Evolutionary conservation across 2,797 vertebrate genomes (phyloP).

Genomic region (Peromyscus melanophrys): DNA sequence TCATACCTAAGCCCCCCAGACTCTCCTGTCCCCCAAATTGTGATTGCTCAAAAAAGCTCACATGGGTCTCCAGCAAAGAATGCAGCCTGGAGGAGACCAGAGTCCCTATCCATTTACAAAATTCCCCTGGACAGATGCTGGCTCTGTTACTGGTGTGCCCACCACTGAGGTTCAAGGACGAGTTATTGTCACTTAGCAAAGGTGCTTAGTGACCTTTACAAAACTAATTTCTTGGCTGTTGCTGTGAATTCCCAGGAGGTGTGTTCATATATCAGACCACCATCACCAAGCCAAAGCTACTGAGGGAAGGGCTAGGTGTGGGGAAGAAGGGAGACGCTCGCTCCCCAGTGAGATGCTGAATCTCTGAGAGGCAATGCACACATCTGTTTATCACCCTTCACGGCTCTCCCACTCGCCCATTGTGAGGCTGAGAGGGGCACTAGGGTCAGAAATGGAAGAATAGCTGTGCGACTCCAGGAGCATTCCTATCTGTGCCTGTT

Average conservation of each 20-base stretch:
- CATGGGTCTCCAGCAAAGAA: neutral
- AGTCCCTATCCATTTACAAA: rapidly evolving
- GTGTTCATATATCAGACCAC: neutral
- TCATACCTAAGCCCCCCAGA: neutral
- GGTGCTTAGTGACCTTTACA: constrained; percentile 25
- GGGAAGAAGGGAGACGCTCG: rapidly evolving
- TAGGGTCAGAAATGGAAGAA: neutral
- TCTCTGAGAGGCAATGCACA: neutral
- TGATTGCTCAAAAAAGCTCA: neutral
- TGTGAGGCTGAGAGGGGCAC: neutral
- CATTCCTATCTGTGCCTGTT: rapidly evolving
- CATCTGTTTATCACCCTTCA: too few species aligned
- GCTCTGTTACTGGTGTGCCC: too few species aligned
- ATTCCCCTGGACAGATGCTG: neutral
- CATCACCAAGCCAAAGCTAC: neutral
- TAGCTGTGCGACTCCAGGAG: neutral
- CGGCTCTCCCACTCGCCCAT: rapidly evolving
- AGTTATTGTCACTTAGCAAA: neutral
- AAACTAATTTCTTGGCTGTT: constrained; percentile 31
- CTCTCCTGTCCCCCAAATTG: neutral
- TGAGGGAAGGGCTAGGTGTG: rapidly evolving
- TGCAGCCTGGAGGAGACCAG: neutral
- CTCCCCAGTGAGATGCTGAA: neutral
- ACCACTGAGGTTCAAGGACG: neutral
- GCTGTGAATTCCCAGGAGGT: neutral